Evolutionary conservation across 2,113 vertebrate genomes (phyloP), one percentile per base, ranked within the genome.

Genomic region (Cheirogaleus medius): DNA sequence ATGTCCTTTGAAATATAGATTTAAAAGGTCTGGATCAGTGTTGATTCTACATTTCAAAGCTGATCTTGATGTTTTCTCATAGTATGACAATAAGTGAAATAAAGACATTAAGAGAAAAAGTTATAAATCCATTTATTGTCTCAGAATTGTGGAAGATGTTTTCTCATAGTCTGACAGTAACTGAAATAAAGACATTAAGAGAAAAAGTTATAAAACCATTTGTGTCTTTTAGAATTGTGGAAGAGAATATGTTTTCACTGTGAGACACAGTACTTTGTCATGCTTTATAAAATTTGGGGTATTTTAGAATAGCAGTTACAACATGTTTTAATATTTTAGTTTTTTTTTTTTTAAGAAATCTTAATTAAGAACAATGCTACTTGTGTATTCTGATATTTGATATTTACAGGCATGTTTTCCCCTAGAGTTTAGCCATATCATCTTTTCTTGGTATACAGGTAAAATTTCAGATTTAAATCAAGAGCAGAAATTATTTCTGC

Each of bases 381-480:
- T 77, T 71, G 6, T 89, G 0, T 86, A 42, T 92, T 94, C 37
- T 85, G 10, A 83, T 86, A 56, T 49, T 90, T 96, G n/a, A 49
- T 87, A 29, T 63, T 80, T 78, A 68, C 49, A 73, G 39, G 64
- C 12, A n/a, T 52, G 3, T 78, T 94, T 92, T 39, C 47, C 0
- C 8, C 13, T 87, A 47, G 44, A 64, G 11, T 83, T 93, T 44
- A 83, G 23, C 63, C 32, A 44, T 87, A 27, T 87, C 82, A 10
- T 80, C 8, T 81, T 78, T 76, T 74, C 5, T 86, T 66, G 73
- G n/a, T 49, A 49, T 69, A 60, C 2, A 60, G 47, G 44, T 80
- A 52, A 84, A 90, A 84, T 85, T 96, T 91, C 32, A 63, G 44
- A n/a, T 89, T 91, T 95, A 86, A 91, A 76, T 85, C 52, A 84